These are phyloP conservation scores for Dysmachus trigonus DNA, from an alignment of 2,888 invertebrate genomes.

Conservation along the genomic window DNA sequence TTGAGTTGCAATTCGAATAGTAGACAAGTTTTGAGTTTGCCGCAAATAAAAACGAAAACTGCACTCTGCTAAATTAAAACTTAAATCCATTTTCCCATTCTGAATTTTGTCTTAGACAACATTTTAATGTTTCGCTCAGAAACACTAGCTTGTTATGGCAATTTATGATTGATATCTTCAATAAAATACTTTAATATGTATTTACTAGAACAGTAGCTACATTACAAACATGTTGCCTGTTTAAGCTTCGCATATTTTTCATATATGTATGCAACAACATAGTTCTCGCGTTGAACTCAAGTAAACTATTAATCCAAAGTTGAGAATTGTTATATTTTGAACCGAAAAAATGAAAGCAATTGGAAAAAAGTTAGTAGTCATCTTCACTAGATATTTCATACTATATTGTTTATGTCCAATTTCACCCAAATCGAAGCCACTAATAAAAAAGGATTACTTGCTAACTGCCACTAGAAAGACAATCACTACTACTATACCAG, in stretches of 20 bases:
- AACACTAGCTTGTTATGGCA: background rate
- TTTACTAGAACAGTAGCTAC: background rate
- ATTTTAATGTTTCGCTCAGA: background rate
- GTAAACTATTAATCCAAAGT: too few relatives aligned
- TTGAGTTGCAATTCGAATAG: background rate
- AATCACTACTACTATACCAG: too few relatives aligned
- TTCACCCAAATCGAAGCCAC: too few relatives aligned
- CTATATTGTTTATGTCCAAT: too few relatives aligned
- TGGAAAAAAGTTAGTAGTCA: too few relatives aligned
- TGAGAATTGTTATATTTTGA: too few relatives aligned
- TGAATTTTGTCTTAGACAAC: background rate
- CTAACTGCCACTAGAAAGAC: too few relatives aligned
- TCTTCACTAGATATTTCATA: too few relatives aligned
- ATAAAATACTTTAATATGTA: background rate
- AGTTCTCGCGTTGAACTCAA: too few relatives aligned
- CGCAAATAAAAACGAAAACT: background rate
- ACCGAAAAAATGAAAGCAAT: too few relatives aligned
- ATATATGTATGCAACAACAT: background rate
- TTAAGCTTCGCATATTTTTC: background rate
- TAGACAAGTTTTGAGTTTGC: background rate
- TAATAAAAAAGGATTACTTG: too few relatives aligned
- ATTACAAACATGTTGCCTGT: background rate
- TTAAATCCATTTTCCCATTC: background rate
- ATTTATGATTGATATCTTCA: background rate
- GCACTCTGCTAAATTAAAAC: background rate